Base-by-base conservation (phyloP, 2,797 vertebrate species). In the Sebastes alutus region DNA sequence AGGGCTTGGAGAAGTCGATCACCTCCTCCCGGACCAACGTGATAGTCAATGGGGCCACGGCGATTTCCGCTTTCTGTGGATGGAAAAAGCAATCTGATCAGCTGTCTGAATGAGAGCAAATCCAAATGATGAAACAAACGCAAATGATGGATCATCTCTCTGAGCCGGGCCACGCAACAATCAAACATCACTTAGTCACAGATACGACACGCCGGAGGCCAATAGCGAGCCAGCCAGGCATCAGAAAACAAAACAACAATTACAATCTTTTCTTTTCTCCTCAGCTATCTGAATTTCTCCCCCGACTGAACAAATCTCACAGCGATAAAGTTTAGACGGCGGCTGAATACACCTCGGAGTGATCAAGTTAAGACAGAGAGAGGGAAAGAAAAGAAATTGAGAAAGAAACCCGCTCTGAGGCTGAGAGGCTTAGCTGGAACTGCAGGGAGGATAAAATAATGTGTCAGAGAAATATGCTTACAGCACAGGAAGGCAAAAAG, bases 1-100 rank as follows among this genome's bases (percentile, higher is more conserved):
- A 99, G 92, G 98, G 98, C 93, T 99, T 98, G 75, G 98, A 99
- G 93, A 99, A 99, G 93, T 99, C 98, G 64, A 99, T 99, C 94
- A 99, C 98, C 94, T 98, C 97, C 93, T 99, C 98, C 94, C 98
- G 97, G 92, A 99, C 98, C 96, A 99, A 94, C 85, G 98, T 98
- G 94, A 99, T 99, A 83, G 98, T 99, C 94, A 99, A 95, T 90
- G 98, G 98, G 85, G 98, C 98, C 94, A 99, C 97, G 86, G 97
- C 98, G 91, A 99, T 99, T 94, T 99, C 97, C 95, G 98, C 97
- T 97, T 98, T 98, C 98, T 98, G 94, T 64, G 93, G 35, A 84
- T 9, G 30, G 13, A 77, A 42, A 69, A 78, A 75, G 16, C 27
- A 60, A 49, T 81, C 46, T 70, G 70, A 79, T 92, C 73, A 88